These are phyloP conservation scores for Cloeon dipterum DNA, from an alignment of 2,888 invertebrate genomes.

Conservation along the genomic window DNA sequence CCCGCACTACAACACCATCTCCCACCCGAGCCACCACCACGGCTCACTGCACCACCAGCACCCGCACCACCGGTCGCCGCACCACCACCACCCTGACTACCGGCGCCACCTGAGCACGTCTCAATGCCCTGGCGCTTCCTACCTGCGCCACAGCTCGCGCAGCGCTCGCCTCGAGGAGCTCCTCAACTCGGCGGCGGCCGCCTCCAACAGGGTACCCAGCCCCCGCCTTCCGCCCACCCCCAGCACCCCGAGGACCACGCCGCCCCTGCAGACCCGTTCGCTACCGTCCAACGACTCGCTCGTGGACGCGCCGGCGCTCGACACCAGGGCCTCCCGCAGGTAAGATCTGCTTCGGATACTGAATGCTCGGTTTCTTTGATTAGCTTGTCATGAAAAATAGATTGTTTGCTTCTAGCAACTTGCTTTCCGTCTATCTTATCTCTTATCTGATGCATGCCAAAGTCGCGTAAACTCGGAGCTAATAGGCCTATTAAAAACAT, in stretches of 20 bases:
- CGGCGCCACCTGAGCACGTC: not conserved
- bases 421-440: too few species aligned
- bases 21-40: not conserved
- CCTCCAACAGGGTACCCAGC: not conserved
- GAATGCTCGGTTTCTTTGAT: too few species aligned
- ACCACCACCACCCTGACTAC: slow-evolving; percentile 1
- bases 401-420: too few species aligned
- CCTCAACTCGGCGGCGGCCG: not conserved
- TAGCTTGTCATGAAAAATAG: too few species aligned
- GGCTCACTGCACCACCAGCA: not conserved
- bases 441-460: too few species aligned
- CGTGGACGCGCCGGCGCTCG: too few species aligned
- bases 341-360: too few species aligned
- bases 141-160: not conserved
- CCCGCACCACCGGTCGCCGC: not conserved
- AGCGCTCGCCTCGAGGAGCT: slow-evolving; percentile 1
- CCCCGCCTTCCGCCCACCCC: not conserved
- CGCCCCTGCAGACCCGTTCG: not conserved
- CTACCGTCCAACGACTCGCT: not conserved
- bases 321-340: too few species aligned
- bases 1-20: too few species aligned
- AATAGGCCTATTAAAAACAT: too few species aligned
- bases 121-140: not conserved
- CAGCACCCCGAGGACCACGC: not conserved
- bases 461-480: too few species aligned